Evolutionary conservation across 2,113 vertebrate species (phyloP), one percentile per base, ranked within the genome.

Genomic region (Polypterus bichir): DNA sequence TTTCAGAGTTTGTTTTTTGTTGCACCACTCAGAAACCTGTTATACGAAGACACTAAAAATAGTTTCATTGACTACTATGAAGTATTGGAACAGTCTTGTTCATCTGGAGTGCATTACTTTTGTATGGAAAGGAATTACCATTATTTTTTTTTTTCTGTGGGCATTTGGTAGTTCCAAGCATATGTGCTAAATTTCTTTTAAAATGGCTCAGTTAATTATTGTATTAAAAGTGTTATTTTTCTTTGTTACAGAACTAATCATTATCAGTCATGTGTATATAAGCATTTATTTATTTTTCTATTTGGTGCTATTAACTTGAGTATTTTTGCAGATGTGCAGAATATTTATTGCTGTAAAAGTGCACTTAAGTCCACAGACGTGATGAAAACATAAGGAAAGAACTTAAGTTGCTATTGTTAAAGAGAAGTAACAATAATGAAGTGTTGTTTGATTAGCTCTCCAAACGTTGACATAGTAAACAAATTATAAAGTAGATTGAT

Each of bases 261-360:
- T 60, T 46, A 44, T 58, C 45, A 44, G 56, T 67, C 53, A 5
- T 66, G 48, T 67, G 61, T 65, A 64, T 64, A 65, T 69, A 66
- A 57, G 47, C 49, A 57, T 65, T 68, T 71, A 71, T 74, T 66
- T 74, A 73, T 76, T 71, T 73, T 70, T 69, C 69, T 70, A 74
- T 64, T 66, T 66, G 75, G 75, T 77, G 75, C 75, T 77, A 74
- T 69, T 44, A 54, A 68, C 64, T 66, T 59, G 57, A 64, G 62
- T 59, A 57, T 64, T 70, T 61, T 62, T 63, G 52, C 63, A 62
- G 62, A 57, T 63, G 61, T 71, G 49, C 61, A 65, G 59, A 64
- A 57, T 65, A 54, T 69, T 61, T 62, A 52, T 57, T 60, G 63
- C 66, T 63, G 66, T 71, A 59, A 65, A 73, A 77, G 73, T 74